These are phyloP conservation scores for Chrysaora quinquecirrha DNA, from an alignment of 30 jellyfish, hydroid and myxozoan genomes.

Conservation along the genomic window DNA sequence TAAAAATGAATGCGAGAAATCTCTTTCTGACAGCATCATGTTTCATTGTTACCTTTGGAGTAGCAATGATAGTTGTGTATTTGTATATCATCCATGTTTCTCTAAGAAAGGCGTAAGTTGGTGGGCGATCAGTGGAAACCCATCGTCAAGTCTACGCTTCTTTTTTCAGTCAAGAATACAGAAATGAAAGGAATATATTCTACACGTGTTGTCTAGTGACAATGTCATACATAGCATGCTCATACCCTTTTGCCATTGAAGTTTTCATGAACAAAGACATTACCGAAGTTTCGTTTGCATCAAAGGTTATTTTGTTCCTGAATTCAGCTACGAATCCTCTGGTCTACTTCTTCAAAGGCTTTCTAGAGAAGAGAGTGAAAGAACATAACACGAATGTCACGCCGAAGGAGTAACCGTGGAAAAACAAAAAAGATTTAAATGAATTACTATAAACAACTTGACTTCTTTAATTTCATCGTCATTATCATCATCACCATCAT, in stretches of 20 bases:
- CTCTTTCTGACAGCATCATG: neutral
- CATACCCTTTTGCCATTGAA: slow-evolving; percentile 49
- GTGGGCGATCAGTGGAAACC: neutral
- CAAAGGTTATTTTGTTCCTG: slow-evolving; percentile 5
- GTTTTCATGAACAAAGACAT: neutral
- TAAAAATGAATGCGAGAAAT: neutral
- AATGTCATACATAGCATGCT: slow-evolving; percentile 47
- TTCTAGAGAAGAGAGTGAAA: neutral
- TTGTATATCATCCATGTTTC: neutral
- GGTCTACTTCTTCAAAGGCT: slow-evolving; percentile 49
- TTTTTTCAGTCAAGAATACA: neutral
- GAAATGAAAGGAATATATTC: slow-evolving; percentile 28
- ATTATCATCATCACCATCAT: too few species aligned
- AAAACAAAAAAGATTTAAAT: too few species aligned
- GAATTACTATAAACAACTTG: too few species aligned
- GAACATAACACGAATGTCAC: too few species aligned
- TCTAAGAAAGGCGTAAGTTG: neutral
- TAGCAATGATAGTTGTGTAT: neutral
- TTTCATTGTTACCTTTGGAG: neutral
- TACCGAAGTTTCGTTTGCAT: neutral
- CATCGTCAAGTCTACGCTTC: neutral
- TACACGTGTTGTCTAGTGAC: slow-evolving; percentile 32
- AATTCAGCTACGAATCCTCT: slow-evolving; percentile 49
- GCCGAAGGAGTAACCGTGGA: too few species aligned
- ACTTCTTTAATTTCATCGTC: too few species aligned